Base-by-base conservation (phyloP, 2,113 vertebrate species). In the Dicerorhinus sumatrensis region DNA sequence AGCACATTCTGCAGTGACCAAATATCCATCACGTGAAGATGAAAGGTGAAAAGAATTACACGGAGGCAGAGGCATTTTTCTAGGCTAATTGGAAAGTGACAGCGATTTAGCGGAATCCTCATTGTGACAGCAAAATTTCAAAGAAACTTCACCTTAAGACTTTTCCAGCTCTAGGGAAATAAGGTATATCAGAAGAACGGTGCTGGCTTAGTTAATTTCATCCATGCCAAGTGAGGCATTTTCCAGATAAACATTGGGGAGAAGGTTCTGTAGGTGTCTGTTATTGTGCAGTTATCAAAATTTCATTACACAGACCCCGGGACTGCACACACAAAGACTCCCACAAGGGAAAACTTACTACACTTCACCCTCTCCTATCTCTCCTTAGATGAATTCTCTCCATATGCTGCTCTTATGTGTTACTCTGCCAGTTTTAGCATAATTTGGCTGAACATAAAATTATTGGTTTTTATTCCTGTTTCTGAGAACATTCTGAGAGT, bases 21-120 rank as follows among this genome's bases (percentile, higher is more conserved):
- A n/a, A 89, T 54, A 56, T 39, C 20, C 56, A 67, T 73, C 23
- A 72, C 8, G 20, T 25, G 25, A 56, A 95, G 51, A 63, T 3
- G n/a, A 70, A 56, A 25, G 20, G 12, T 12, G 6, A 36, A 51
- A 89, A 76, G 5, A 81, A n/a, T 46, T 33, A 56, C 25, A n/a
- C 0, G 17, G 33, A 33, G 0, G 12, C 33, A 79, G 31, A 91
- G 16, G 23, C 16, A 10, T 60, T 77, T 88, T 70, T 82, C 39
- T 63, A 69, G n/a, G 42, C 14, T 73, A 92, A 89, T 54, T 84
- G 48, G n/a, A 8, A 96, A 80, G 6, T 91, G 33, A 69, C n/a
- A 67, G 11, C 60, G 31, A 72, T 89, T 76, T 89, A 85, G 21
- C 11, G 4, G 12, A 33, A 69, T 83, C 42, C 14, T 77, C 42